Conservation (phyloP, 2,888 invertebrate genomes). For the Ashinkailepas kermadecensis region DNA sequence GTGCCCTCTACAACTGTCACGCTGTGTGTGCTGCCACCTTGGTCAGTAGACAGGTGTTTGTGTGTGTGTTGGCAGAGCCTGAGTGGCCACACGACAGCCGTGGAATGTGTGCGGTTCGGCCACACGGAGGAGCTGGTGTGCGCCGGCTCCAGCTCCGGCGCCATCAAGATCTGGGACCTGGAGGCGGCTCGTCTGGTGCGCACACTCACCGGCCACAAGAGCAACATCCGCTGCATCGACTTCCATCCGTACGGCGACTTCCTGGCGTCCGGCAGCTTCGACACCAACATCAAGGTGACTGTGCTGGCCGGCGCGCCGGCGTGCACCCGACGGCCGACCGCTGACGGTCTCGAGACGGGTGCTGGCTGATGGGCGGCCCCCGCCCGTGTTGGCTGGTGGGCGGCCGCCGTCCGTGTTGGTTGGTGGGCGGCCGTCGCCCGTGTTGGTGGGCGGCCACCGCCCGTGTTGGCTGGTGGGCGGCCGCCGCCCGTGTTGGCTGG, state of each 20-base stretch:
- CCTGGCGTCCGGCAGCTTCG: conserved; percentile 86
- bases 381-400: too few relatives aligned
- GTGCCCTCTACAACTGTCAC: too few relatives aligned
- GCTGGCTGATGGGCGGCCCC: too few relatives aligned
- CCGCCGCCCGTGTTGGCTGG: too few relatives aligned
- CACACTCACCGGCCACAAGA: conserved; percentile 82
- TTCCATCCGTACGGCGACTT: conserved; percentile 95
- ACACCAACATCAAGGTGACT: conserved; percentile 69
- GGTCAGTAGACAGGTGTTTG: too few relatives aligned
- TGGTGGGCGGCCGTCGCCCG: too few relatives aligned
- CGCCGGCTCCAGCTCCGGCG: conserved; percentile 89
- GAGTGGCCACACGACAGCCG: conserved; percentile 85
- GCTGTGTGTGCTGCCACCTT: background rate
- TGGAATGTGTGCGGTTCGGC: conserved; percentile 91
- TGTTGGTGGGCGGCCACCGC: too few relatives aligned
- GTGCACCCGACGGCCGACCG: too few relatives aligned
- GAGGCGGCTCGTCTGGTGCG: conserved; percentile 86
- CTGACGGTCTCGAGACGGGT: too few relatives aligned
- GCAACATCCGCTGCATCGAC: conserved; percentile 75
- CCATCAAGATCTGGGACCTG: conserved; percentile 91
- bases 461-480: too few relatives aligned
- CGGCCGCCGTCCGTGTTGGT: too few relatives aligned
- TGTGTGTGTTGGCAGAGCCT: conserved; percentile 57
- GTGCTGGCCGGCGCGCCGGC: too few relatives aligned
- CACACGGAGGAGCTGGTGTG: conserved; percentile 90